These are phyloP conservation scores for Phenganax marumi DNA, from an alignment of 92 coral and sea anemone species.

Conservation along the genomic window DNA sequence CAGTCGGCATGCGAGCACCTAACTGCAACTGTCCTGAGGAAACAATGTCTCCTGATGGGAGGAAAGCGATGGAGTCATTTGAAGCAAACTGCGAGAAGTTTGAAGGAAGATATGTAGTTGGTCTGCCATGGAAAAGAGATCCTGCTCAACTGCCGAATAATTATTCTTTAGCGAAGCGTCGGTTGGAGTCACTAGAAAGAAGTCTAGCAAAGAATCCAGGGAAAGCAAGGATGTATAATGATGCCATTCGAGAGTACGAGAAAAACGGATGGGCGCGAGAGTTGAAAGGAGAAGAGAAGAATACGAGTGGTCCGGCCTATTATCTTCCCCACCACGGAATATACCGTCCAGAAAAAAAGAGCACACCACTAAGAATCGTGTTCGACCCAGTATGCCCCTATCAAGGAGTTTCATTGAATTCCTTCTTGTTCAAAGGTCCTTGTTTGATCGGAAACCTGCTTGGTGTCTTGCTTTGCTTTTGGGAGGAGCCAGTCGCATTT, in stretches of 20 bases:
- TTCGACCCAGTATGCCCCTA: slow-evolving; percentile 46
- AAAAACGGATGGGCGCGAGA: slow-evolving; percentile 43
- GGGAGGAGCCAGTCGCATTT: slow-evolving; percentile 40
- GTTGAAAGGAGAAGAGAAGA: slow-evolving; percentile 11
- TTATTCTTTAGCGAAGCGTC: slow-evolving; percentile 32
- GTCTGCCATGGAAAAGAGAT: slow-evolving; percentile 15
- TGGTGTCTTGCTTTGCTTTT: slow-evolving; percentile 39
- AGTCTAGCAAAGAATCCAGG: slow-evolving; percentile 1
- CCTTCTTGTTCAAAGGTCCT: slow-evolving; percentile 50
- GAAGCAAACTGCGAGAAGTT: slow-evolving; percentile 14
- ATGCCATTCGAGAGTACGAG: slow-evolving; percentile 24
- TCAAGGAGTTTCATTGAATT: too few species aligned
- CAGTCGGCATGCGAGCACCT: slow-evolving; percentile 21
- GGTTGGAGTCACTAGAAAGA: slow-evolving; percentile 3
- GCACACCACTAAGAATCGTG: too few species aligned
- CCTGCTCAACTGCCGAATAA: slow-evolving; percentile 33
- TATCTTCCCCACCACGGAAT: slow-evolving; percentile 37
- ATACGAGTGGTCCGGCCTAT: slow-evolving; percentile 40
- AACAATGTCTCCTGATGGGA: slow-evolving; percentile 21
- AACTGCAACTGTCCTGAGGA: not conserved
- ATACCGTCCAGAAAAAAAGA: too few species aligned
- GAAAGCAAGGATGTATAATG: slow-evolving; percentile 39
- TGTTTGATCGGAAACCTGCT: slow-evolving; percentile 45
- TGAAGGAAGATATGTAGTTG: slow-evolving; percentile 12
- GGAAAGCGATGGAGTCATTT: slow-evolving; percentile 30